These are phyloP conservation scores for Drosophila maculinotata DNA, from an alignment of 2,888 invertebrate species.

Conservation along the genomic window DNA sequence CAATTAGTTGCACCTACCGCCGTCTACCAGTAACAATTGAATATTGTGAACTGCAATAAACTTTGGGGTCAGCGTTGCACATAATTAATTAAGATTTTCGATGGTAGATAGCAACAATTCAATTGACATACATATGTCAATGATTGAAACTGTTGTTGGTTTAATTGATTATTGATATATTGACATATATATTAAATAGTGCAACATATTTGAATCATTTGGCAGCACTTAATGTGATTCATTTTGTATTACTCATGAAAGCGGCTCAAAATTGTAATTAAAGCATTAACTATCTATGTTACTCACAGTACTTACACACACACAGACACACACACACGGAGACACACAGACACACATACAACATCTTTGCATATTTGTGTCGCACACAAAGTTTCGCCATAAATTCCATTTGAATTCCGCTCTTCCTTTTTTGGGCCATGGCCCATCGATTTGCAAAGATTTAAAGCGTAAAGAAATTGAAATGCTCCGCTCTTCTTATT, in stretches of 20 bases:
- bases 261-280: conserved; percentile 38
- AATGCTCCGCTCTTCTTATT: conserved; percentile 48
- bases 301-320: neutral
- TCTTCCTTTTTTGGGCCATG: conserved; percentile 46
- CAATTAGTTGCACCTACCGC: conserved; percentile 42
- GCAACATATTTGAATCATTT: conserved; percentile 10
- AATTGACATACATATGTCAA: conserved; percentile 30
- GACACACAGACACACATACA: neutral
- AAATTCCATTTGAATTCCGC: conserved; percentile 58
- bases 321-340: neutral
- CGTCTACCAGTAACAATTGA: conserved; percentile 35
- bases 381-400: conserved; percentile 56
- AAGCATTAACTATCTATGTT: conserved; percentile 31
- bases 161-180: conserved; percentile 49
- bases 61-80: conserved; percentile 37
- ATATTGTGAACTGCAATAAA: conserved; percentile 40
- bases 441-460: conserved; percentile 61
- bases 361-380: conserved; percentile 47
- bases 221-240: conserved; percentile 30
- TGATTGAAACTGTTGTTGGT: conserved; percentile 8
- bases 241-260: conserved; percentile 28
- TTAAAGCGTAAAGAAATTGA: conserved; percentile 63
- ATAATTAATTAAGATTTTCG: conserved; percentile 42
- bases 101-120: conserved; percentile 32
- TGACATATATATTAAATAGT: no score